phyloP scores from a whole-genome alignment of 1,140 invertebrate genomes.

The Radopholus similis region DNA sequence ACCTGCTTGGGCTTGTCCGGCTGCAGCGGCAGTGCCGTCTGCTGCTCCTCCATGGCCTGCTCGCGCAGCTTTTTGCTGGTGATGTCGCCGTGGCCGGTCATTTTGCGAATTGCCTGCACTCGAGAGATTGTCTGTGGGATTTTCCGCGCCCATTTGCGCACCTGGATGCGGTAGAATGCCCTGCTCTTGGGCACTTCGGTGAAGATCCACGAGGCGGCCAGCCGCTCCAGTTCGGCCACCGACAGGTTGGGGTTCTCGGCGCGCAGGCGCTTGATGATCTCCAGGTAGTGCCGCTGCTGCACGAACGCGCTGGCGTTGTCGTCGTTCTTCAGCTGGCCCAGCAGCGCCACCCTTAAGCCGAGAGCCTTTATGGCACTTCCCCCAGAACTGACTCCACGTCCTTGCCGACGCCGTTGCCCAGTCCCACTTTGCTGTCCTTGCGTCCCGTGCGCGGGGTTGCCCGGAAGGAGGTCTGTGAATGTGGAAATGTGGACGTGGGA shows the following conservation, averaged over 20 bases:
- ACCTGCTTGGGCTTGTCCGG: constrained; percentile 53
- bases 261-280: constrained; percentile 78
- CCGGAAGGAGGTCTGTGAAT: too few relatives aligned
- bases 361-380: neutral
- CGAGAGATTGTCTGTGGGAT: neutral
- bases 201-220: constrained; percentile 88
- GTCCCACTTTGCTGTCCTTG: constrained; percentile 18
- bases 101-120: constrained; percentile 79
- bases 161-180: constrained; percentile 87
- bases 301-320: constrained; percentile 68
- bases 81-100: constrained; percentile 84
- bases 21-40: constrained; percentile 22
- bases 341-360: constrained; percentile 37
- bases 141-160: neutral
- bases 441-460: constrained; percentile 12
- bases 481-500: too few relatives aligned
- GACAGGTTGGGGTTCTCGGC: constrained; percentile 79
- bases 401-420: constrained; percentile 21
- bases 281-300: constrained; percentile 83
- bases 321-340: constrained; percentile 37
- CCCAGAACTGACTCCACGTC: constrained; percentile 44
- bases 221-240: constrained; percentile 79
- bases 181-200: constrained; percentile 87
- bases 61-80: constrained; percentile 63
- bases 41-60: constrained; percentile 23